Percentiles rank a stretch among this genome's conserved stretches.
phyloP scores from a whole-genome alignment of 2,113 vertebrate species.

The Grantiella picta region DNA sequence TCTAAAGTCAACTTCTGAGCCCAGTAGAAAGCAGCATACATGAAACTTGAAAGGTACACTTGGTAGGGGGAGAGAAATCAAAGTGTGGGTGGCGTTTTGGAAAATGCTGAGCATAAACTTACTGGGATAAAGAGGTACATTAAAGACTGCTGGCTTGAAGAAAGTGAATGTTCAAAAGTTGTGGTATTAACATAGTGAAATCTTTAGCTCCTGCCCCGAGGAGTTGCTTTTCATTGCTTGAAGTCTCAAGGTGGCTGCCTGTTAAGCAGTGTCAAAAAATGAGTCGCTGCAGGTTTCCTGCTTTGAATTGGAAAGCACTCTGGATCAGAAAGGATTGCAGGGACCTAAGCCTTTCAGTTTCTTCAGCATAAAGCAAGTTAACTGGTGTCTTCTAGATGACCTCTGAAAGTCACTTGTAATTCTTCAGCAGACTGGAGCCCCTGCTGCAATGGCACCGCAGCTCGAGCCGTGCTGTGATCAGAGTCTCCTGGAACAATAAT shows the following conservation, averaged over 20 bases:
- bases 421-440: background rate
- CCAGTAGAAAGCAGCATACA: background rate
- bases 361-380: background rate
- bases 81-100: background rate
- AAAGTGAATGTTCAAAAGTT: background rate
- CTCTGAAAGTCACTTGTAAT: background rate
- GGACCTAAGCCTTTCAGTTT: background rate
- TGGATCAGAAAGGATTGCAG: background rate
- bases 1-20: background rate
- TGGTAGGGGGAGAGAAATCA: background rate
- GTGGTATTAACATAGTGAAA: background rate
- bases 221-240: background rate
- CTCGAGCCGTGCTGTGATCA: rapidly evolving
- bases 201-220: background rate
- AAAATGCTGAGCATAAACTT: background rate
- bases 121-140: background rate
- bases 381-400: background rate
- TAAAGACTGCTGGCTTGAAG: background rate
- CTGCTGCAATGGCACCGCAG: rapidly evolving
- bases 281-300: background rate
- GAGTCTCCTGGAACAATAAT: background rate
- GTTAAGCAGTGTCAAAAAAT: background rate
- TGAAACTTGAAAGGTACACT: background rate
- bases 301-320: background rate
- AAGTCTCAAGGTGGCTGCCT: background rate